A percentile compares a stretch with the other conserved stretches of the same genome.
phyloP scores from a whole-genome alignment of 2,113 vertebrate species.

The Podarcis muralis region DNA sequence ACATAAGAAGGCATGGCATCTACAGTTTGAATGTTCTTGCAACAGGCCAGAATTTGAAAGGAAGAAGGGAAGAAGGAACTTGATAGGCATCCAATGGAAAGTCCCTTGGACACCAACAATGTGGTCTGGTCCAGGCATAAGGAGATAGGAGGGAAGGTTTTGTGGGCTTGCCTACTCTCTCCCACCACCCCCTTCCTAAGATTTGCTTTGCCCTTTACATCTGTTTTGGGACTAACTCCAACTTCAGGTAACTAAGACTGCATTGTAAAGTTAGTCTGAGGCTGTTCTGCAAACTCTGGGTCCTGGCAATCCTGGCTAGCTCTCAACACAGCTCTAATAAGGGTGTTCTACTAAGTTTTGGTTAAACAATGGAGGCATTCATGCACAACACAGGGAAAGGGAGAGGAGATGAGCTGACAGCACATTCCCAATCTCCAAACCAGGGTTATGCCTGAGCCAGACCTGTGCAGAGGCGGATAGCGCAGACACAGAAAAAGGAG shows the following conservation, averaged over 20 bases:
- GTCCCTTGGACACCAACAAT: conserved; percentile 25
- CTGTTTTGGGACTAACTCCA: no score
- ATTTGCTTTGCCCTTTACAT: neutral
- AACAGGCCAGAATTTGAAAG: conserved; percentile 33
- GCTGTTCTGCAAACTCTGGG: neutral
- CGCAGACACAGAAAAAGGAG: conserved; percentile 20
- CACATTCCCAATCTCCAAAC: neutral
- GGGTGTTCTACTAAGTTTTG: neutral
- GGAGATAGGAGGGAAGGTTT: no score
- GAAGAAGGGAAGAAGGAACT: conserved; percentile 38
- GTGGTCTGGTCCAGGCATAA: neutral
- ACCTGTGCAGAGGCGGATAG: neutral
- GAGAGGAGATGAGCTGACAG: no score
- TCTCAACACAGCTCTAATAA: neutral
- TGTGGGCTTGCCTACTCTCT: no score
- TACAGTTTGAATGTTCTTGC: conserved; percentile 39
- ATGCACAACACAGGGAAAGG: neutral
- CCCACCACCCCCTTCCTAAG: neutral
- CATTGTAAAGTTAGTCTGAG: neutral
- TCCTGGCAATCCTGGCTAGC: neutral
- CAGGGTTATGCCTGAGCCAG: neutral
- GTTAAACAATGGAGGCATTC: neutral
- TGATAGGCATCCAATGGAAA: conserved; percentile 38
- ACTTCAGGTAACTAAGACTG: no score
- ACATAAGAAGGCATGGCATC: conserved; percentile 32